A percentile compares a stretch with the other conserved stretches of the same genome.
phyloP scores from a whole-genome alignment of 1,140 invertebrate genomes.

The Ditylenchus dipsaci region DNA sequence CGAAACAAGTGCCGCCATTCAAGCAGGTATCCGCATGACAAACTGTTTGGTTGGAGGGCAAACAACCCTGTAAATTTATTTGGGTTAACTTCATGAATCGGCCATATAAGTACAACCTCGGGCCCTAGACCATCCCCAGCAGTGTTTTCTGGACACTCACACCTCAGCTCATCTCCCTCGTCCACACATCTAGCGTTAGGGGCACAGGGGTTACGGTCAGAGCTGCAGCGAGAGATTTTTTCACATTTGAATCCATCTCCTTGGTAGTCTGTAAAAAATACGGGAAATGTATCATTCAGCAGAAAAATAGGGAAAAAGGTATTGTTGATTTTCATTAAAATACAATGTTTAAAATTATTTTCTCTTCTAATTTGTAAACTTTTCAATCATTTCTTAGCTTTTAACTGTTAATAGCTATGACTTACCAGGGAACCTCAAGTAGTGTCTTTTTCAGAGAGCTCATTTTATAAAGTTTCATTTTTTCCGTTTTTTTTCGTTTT shows the following conservation, averaged over 20 bases:
- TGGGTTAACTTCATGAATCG: too few species aligned
- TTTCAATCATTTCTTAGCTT: too few species aligned
- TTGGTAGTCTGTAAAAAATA: constrained; percentile 13
- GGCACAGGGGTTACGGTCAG: constrained; percentile 9
- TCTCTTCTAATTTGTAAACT: too few species aligned
- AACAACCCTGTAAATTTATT: constrained; percentile 23
- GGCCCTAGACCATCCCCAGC: constrained; percentile 23
- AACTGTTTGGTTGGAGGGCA: constrained; percentile 13
- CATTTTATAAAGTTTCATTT: too few species aligned
- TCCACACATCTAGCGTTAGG: constrained; percentile 18
- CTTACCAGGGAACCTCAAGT: too few species aligned
- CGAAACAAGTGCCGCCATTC: constrained; percentile 31
- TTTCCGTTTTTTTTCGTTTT: too few species aligned
- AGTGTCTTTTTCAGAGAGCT: too few species aligned
- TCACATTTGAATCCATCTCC: constrained; percentile 27
- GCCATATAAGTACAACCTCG: too few species aligned
- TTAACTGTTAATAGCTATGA: too few species aligned
- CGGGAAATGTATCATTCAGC: background rate
- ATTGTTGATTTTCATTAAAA: too few species aligned
- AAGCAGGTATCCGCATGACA: constrained; percentile 17
- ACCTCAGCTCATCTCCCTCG: constrained; percentile 22
- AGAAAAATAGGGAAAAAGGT: background rate
- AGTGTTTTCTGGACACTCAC: constrained; percentile 28
- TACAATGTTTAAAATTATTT: too few species aligned
- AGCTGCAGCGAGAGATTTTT: constrained; percentile 21